Conservation (phyloP, 2,113 vertebrate genomes). For the Aphelocoma coerulescens region DNA sequence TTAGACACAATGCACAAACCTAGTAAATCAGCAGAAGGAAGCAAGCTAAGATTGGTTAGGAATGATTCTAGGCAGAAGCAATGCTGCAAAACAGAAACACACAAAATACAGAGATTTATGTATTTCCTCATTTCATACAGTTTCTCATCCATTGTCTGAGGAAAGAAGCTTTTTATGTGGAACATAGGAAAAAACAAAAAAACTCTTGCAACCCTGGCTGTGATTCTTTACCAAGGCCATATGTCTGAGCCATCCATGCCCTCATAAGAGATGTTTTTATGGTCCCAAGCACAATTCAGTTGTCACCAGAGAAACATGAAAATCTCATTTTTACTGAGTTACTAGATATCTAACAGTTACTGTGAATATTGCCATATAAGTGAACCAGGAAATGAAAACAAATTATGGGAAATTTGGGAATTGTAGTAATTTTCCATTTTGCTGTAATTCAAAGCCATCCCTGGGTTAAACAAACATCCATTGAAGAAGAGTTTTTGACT, state of each 20-base stretch:
- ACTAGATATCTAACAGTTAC: neutral
- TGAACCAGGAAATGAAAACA: neutral
- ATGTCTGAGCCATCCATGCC: neutral
- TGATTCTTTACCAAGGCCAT: neutral
- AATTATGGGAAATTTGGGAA: neutral
- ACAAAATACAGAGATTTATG: neutral
- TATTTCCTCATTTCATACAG: neutral
- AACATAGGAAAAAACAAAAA: fast-evolving
- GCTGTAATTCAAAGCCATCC: neutral
- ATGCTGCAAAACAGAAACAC: neutral
- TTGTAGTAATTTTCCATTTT: neutral
- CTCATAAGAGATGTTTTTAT: neutral
- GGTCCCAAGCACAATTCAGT: neutral
- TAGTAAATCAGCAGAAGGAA: neutral
- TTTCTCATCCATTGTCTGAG: neutral
- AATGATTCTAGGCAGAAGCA: neutral
- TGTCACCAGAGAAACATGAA: neutral
- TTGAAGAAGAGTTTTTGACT: neutral
- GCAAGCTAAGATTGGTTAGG: neutral
- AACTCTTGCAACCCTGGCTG: neutral
- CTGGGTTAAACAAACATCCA: neutral
- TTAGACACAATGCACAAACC: neutral
- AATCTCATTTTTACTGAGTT: neutral
- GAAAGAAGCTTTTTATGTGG: neutral
- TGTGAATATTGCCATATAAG: neutral